These are phyloP conservation scores for Polietes domitor DNA, from an alignment of 2,888 invertebrate genomes.

Conservation along the genomic window DNA sequence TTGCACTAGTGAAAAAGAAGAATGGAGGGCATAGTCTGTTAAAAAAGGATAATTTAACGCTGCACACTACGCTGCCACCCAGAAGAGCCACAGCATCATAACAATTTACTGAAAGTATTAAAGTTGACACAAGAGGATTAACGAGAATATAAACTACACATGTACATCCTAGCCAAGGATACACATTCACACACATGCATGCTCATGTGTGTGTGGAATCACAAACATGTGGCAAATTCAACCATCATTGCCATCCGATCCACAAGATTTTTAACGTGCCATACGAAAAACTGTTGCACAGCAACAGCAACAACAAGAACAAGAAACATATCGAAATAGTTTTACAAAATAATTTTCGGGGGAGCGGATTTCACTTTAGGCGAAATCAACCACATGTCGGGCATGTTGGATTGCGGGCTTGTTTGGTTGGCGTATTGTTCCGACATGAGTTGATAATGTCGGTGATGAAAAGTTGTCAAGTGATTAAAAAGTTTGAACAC, in stretches of 20 bases:
- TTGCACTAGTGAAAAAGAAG: too few relatives aligned
- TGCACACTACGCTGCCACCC: background rate
- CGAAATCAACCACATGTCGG: constrained; percentile 37
- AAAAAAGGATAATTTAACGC: too few relatives aligned
- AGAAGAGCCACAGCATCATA: constrained; percentile 57
- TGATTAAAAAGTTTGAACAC: constrained; percentile 76
- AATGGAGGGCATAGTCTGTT: constrained; percentile 3
- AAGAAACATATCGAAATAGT: constrained; percentile 44
- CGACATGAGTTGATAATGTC: constrained; percentile 58
- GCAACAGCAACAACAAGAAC: background rate
- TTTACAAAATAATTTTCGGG: constrained; percentile 56
- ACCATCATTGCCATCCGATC: constrained; percentile 53
- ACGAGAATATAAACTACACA: constrained; percentile 63
- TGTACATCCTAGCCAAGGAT: background rate
- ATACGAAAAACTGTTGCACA: constrained; percentile 22
- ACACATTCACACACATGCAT: background rate
- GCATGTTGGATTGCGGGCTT: constrained; percentile 31
- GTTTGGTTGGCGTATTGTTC: background rate
- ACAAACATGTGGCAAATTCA: constrained; percentile 4
- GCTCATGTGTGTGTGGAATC: background rate
- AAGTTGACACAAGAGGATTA: constrained; percentile 70
- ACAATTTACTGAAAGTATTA: constrained; percentile 71
- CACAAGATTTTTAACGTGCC: constrained; percentile 60
- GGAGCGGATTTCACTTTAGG: constrained; percentile 50
- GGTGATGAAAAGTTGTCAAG: constrained; percentile 72